These are phyloP conservation scores for Hydractinia echinata DNA, from an alignment of 30 jellyfish, hydroid and myxozoan species.

Conservation along the genomic window DNA sequence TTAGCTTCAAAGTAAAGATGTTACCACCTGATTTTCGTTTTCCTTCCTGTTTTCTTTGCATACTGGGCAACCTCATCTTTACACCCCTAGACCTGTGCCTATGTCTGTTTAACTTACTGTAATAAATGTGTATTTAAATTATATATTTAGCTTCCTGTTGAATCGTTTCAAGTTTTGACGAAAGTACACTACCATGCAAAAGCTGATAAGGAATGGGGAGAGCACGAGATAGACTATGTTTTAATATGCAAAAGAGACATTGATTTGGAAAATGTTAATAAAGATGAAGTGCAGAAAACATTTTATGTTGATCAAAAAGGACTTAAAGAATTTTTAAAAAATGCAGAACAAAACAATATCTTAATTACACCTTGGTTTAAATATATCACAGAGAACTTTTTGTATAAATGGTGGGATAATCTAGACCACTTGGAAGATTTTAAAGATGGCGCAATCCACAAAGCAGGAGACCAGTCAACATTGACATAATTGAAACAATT, in stretches of 20 bases:
- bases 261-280: constrained; percentile 35
- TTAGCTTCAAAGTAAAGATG: too few species aligned
- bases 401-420: constrained; percentile 67
- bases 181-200: constrained; percentile 62
- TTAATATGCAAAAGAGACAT: constrained; percentile 52
- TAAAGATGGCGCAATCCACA: constrained; percentile 31
- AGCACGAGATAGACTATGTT: constrained; percentile 83
- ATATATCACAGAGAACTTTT: constrained; percentile 47
- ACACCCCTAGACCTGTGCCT: background rate
- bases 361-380: constrained; percentile 87
- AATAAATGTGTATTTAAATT: background rate
- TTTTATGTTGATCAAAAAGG: constrained; percentile 46
- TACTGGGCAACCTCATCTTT: background rate
- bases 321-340: constrained; percentile 35
- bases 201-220: constrained; percentile 76
- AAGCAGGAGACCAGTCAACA: constrained; percentile 33
- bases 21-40: background rate
- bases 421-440: constrained; percentile 21
- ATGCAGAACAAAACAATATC: constrained; percentile 36
- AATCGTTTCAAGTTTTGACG: constrained; percentile 51
- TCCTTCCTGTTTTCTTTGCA: background rate
- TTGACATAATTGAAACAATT: too few species aligned
- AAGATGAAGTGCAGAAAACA: constrained; percentile 54
- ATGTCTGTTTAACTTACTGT: background rate
- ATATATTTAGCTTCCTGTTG: constrained; percentile 57